Percentiles rank a stretch among this genome's conserved stretches.
These are phyloP conservation scores for Seira musarum DNA, from an alignment of 2,888 invertebrate species.

Conservation along the genomic window DNA sequence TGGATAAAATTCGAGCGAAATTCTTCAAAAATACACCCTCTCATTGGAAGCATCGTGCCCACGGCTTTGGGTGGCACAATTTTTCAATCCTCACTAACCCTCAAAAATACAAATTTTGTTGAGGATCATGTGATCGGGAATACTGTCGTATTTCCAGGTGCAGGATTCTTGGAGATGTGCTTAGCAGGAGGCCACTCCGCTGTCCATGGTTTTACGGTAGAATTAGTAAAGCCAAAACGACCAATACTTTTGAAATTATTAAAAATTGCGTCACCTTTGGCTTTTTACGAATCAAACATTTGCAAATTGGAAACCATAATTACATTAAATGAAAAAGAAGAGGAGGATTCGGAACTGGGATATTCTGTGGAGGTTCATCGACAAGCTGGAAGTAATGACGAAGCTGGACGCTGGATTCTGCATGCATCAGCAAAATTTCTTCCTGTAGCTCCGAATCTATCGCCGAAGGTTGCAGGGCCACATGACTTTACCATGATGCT, in stretches of 20 bases:
- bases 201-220: neutral
- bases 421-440: conserved; percentile 4
- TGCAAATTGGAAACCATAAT: conserved; percentile 14
- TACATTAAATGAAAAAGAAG: conserved; percentile 28
- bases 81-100: neutral
- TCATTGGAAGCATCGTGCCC: conserved; percentile 30
- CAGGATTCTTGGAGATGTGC: too few relatives aligned
- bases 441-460: conserved; percentile 7
- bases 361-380: conserved; percentile 5
- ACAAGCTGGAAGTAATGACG: neutral
- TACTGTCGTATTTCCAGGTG: too few relatives aligned
- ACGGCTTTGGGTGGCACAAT: conserved; percentile 20
- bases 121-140: conserved; percentile 25
- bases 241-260: conserved; percentile 14
- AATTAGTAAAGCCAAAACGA: neutral
- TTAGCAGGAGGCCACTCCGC: neutral
- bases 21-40: conserved; percentile 35
- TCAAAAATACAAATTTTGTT: neutral
- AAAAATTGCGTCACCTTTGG: conserved; percentile 12
- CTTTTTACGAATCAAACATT: conserved; percentile 1
- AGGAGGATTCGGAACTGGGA: conserved; percentile 3
- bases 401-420: neutral
- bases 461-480: neutral
- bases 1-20: conserved; percentile 33
- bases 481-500: neutral